Evolutionary conservation across 2,888 invertebrate species (phyloP).

Genomic region (Entomobrya multifasciata): DNA sequence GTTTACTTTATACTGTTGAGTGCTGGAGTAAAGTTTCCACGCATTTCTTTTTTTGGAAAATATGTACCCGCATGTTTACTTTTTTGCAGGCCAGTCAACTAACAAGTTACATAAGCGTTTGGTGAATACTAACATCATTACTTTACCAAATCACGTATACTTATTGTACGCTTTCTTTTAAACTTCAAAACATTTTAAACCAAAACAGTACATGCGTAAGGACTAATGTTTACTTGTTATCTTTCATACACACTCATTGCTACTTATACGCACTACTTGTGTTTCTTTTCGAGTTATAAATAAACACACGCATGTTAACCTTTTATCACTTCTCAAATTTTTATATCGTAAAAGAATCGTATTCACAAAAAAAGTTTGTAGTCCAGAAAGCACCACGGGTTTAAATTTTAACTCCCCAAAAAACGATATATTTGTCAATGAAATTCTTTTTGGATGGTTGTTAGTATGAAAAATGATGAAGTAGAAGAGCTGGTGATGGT

Average conservation of each 20-base stretch:
- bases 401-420: background rate
- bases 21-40: too few species aligned
- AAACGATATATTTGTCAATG: conserved; percentile 37
- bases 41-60: too few species aligned
- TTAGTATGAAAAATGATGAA: conserved; percentile 25
- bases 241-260: background rate
- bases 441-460: conserved; percentile 14
- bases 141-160: too few species aligned
- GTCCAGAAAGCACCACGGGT: background rate
- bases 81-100: background rate
- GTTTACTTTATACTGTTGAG: too few species aligned
- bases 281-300: conserved; percentile 57
- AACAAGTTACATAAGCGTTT: background rate
- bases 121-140: background rate
- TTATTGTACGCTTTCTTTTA: background rate
- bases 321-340: background rate
- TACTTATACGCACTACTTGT: background rate
- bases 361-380: conserved; percentile 8
- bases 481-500: conserved; percentile 10
- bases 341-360: background rate
- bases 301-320: conserved; percentile 48
- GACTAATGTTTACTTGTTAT: conserved; percentile 13
- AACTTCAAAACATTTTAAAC: background rate
- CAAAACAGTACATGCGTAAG: background rate
- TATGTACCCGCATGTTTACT: too few species aligned